phyloP scores from a whole-genome alignment of 2,888 invertebrate species.

The Archips xylosteana region DNA sequence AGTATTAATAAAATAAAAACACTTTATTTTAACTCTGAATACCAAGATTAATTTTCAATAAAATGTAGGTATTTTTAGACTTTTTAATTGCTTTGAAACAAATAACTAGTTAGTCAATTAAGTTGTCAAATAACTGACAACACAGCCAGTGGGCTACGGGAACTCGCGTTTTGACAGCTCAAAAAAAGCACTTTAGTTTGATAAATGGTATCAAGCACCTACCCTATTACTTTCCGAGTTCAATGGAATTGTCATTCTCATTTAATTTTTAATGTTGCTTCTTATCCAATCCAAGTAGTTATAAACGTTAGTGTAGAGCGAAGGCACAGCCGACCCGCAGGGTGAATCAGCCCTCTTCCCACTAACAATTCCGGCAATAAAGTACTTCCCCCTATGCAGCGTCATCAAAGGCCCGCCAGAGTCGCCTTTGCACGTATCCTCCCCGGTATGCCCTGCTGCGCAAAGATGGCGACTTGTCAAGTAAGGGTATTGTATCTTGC shows the following conservation, averaged over 20 bases:
- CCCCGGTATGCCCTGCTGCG: slow-evolving; percentile 72
- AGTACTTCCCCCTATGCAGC: slow-evolving; percentile 68
- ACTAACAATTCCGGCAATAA: slow-evolving; percentile 75
- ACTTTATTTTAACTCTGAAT: too few relatives aligned
- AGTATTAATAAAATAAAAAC: too few relatives aligned
- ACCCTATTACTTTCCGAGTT: too few relatives aligned
- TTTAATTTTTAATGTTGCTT: slow-evolving; percentile 55
- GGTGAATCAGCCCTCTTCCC: slow-evolving; percentile 75
- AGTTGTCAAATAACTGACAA: too few relatives aligned
- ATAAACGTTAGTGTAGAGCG: slow-evolving; percentile 76
- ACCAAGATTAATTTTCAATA: too few relatives aligned
- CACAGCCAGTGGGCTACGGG: too few relatives aligned
- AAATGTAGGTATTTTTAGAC: too few relatives aligned
- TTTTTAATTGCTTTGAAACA: too few relatives aligned
- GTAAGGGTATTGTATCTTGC: slow-evolving; percentile 62
- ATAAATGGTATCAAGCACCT: too few relatives aligned
- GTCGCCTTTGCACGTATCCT: slow-evolving; percentile 80
- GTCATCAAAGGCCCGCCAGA: slow-evolving; percentile 80
- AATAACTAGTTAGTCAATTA: too few relatives aligned
- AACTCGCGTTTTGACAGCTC: too few relatives aligned
- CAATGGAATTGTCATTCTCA: background rate
- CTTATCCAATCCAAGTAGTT: slow-evolving; percentile 72
- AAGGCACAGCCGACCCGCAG: slow-evolving; percentile 75
- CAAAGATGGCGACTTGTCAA: slow-evolving; percentile 70
- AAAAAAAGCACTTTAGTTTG: too few relatives aligned